Percentiles rank a stretch among this genome's conserved stretches.
Conservation (phyloP, 2,888 invertebrate genomes). For the Muscina levida region DNA sequence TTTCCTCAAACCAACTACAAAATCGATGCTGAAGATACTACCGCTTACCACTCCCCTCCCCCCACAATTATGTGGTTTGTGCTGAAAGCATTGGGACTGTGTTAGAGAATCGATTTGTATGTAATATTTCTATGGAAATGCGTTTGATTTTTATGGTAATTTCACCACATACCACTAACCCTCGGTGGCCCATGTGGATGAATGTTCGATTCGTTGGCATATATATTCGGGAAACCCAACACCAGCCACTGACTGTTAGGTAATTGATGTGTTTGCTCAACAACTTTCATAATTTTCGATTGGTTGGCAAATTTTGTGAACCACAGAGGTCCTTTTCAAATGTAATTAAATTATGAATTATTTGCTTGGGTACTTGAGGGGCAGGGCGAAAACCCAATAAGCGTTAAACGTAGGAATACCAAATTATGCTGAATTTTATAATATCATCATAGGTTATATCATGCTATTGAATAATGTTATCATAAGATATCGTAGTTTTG, state of each 20-base stretch:
- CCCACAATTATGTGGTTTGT: not conserved
- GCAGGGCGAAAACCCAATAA: not conserved
- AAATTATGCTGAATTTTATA: not conserved
- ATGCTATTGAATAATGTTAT: not conserved
- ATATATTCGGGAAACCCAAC: not conserved
- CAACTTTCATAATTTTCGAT: slow-evolving; percentile 23
- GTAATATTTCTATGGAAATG: slow-evolving; percentile 33
- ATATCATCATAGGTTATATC: not conserved
- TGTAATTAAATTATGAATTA: slow-evolving; percentile 24
- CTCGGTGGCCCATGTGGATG: not conserved
- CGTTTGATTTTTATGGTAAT: slow-evolving; percentile 55
- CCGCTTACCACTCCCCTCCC: no score
- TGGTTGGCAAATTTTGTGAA: slow-evolving; percentile 16
- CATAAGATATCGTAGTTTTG: no score
- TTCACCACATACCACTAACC: slow-evolving; percentile 41
- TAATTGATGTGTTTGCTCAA: not conserved
- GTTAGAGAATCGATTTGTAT: not conserved
- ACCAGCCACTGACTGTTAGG: no score
- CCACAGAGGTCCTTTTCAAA: not conserved
- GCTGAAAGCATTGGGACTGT: not conserved
- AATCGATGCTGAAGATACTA: no score
- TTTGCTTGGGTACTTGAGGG: not conserved
- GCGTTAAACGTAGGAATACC: not conserved
- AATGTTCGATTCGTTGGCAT: not conserved
- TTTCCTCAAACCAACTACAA: not conserved